A percentile compares a stretch with the other conserved stretches of the same genome.
Conservation (phyloP, 2,113 vertebrate species). For the Athene cunicularia region DNA sequence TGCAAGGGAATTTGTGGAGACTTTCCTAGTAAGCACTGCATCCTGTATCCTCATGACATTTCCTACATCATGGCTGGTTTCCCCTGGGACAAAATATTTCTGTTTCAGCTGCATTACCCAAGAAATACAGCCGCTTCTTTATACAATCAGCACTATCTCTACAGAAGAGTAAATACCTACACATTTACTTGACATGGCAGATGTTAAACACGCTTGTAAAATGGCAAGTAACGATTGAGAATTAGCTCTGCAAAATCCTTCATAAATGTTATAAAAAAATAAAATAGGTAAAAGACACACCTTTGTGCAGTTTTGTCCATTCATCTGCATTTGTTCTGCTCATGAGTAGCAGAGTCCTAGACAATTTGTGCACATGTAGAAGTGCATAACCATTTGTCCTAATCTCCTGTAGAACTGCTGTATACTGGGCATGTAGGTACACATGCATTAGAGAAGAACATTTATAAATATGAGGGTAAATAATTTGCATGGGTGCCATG, state of each 20-base stretch:
- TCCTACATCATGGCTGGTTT: neutral
- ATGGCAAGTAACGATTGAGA: neutral
- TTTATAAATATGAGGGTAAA: neutral
- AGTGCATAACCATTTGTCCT: neutral
- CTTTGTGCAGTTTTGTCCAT: neutral
- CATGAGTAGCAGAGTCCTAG: neutral
- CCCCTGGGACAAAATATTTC: slow-evolving; percentile 59
- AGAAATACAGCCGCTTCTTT: slow-evolving; percentile 49
- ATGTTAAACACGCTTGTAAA: slow-evolving; percentile 27
- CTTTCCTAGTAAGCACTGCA: neutral
- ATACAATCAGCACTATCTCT: slow-evolving; percentile 24
- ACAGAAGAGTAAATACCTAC: slow-evolving; percentile 16
- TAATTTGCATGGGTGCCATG: neutral
- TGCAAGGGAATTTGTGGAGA: neutral
- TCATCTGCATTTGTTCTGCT: neutral
- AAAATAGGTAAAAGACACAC: neutral
- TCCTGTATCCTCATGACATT: slow-evolving; percentile 49
- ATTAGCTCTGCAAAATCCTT: neutral
- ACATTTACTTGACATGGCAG: slow-evolving; percentile 12
- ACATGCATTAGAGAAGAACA: neutral
- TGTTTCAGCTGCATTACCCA: slow-evolving; percentile 40
- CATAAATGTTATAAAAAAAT: neutral
- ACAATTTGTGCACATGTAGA: neutral
- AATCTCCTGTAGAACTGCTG: neutral
- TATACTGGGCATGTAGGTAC: neutral